Conservation (phyloP, 2,888 invertebrate genomes). For the Acleris cristana region DNA sequence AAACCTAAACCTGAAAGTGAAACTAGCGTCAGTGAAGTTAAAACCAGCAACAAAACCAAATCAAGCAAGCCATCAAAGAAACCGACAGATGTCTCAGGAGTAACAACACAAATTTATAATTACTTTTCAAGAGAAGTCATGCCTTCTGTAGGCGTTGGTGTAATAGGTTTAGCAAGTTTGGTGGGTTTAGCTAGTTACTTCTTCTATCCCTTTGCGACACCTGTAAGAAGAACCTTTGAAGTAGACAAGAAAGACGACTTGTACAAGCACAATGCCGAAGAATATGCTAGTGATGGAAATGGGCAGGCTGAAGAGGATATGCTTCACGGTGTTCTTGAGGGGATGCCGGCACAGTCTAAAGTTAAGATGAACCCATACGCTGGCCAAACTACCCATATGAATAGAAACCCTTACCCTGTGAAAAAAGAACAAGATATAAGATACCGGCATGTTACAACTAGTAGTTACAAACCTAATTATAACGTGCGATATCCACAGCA, state of each 20-base stretch:
- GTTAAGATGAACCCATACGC: slow-evolving; percentile 76
- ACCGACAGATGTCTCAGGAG: slow-evolving; percentile 69
- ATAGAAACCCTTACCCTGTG: slow-evolving; percentile 68
- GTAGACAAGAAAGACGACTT: slow-evolving; percentile 85
- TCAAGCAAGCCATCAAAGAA: slow-evolving; percentile 68
- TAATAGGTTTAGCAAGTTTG: slow-evolving; percentile 89
- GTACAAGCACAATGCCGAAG: slow-evolving; percentile 87
- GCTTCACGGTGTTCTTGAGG: slow-evolving; percentile 89
- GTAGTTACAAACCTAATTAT: slow-evolving; percentile 70
- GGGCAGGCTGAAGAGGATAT: slow-evolving; percentile 91
- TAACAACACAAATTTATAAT: slow-evolving; percentile 90
- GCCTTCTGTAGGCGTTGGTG: slow-evolving; percentile 91
- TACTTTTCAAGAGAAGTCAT: slow-evolving; percentile 91
- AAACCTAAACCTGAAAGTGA: slow-evolving; percentile 66
- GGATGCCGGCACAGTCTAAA: slow-evolving; percentile 84
- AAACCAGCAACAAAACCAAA: slow-evolving; percentile 82
- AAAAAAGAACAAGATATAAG: slow-evolving; percentile 77
- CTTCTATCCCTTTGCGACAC: slow-evolving; percentile 88
- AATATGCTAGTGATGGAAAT: slow-evolving; percentile 86
- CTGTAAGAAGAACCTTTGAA: slow-evolving; percentile 86
- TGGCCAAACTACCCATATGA: slow-evolving; percentile 69
- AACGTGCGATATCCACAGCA: slow-evolving; percentile 75
- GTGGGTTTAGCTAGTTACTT: slow-evolving; percentile 91
- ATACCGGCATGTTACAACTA: slow-evolving; percentile 71
- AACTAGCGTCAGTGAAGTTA: slow-evolving; percentile 63